A percentile compares a stretch with the other conserved stretches of the same genome.
These are phyloP conservation scores for Sebastes alutus DNA, from an alignment of 2,797 vertebrate genomes.

Conservation along the genomic window DNA sequence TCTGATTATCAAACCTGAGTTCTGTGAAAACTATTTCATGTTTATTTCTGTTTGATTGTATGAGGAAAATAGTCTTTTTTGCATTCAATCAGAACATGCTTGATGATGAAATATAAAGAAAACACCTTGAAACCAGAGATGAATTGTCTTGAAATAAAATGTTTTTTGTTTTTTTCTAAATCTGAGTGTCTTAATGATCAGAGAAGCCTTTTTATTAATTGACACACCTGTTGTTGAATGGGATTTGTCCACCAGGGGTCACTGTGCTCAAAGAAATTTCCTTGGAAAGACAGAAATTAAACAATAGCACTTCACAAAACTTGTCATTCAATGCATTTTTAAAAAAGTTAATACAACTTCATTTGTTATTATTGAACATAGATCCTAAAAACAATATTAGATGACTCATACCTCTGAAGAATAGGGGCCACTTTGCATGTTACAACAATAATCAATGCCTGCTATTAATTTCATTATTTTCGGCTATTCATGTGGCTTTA, in stretches of 20 bases:
- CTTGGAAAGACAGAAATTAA: background rate
- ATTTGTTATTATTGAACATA: background rate
- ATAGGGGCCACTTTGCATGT: background rate
- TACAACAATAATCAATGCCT: background rate
- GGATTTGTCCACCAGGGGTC: constrained; percentile 51
- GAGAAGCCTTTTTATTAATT: background rate
- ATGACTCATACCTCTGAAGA: background rate
- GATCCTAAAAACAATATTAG: background rate
- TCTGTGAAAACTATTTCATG: background rate
- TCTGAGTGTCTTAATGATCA: background rate
- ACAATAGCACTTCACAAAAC: background rate
- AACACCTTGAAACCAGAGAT: background rate
- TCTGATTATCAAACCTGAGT: background rate
- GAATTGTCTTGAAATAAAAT: constrained; percentile 27
- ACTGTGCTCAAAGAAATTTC: constrained; percentile 6
- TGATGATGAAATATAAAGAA: constrained; percentile 8
- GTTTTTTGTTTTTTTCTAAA: background rate
- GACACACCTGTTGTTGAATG: background rate
- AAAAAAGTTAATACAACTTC: background rate
- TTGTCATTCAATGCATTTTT: background rate
- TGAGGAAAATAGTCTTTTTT: background rate
- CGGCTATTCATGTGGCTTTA: background rate
- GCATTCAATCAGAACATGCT: background rate
- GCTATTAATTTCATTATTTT: background rate
- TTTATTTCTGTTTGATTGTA: background rate